Evolutionary conservation across 2,113 vertebrate genomes (phyloP).

Genomic region (Procavia capensis): DNA sequence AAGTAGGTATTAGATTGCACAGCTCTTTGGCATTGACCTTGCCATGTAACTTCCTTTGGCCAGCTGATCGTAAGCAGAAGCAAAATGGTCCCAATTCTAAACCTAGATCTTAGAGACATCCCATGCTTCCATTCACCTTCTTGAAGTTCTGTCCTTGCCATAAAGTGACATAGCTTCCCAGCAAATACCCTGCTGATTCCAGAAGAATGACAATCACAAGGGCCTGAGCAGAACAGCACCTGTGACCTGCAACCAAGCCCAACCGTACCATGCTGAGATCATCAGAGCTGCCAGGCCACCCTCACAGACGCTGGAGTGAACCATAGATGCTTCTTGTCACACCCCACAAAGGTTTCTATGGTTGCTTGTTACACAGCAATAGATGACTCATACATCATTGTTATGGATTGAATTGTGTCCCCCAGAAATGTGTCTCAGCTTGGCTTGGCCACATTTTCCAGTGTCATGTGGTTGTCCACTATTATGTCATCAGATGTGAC

Average conservation of each 20-base stretch:
- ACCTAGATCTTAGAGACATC: background rate
- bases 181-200: too few relatives aligned
- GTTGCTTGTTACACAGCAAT: background rate
- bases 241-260: background rate
- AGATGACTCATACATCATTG: background rate
- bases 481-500: too few relatives aligned
- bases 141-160: background rate
- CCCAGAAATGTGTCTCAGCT: too few relatives aligned
- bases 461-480: too few relatives aligned
- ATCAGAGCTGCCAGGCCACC: background rate
- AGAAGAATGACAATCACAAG: background rate
- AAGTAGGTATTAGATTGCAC: background rate
- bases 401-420: too few relatives aligned
- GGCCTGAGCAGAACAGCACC: background rate
- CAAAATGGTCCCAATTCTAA: background rate
- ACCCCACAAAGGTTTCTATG: background rate
- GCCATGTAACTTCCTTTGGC: background rate
- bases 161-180: background rate
- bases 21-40: accelerated
- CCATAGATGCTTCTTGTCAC: background rate
- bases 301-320: background rate
- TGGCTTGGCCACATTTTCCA: too few relatives aligned
- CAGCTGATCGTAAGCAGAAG: background rate
- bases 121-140: background rate
- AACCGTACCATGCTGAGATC: background rate